Evolutionary conservation across 2,113 vertebrate species (phyloP).

Genomic region (Rattus norvegicus): DNA sequence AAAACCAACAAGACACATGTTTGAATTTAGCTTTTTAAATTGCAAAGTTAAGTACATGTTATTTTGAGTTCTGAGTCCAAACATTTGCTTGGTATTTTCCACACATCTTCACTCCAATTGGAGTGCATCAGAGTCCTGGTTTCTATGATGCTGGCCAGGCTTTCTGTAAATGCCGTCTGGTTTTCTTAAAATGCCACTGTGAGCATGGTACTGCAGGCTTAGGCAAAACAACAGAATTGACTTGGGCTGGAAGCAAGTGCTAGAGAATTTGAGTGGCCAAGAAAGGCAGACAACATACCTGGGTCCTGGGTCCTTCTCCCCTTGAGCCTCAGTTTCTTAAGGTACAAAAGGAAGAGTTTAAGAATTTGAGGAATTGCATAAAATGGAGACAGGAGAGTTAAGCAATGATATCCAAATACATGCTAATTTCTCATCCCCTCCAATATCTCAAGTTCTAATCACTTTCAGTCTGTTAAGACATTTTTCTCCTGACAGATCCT

Average conservation of each 20-base stretch:
- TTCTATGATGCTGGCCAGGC: slow-evolving; percentile 67
- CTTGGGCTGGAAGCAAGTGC: neutral
- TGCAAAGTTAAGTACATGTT: slow-evolving; percentile 79
- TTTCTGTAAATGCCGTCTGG: slow-evolving; percentile 69
- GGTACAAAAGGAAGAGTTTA: neutral
- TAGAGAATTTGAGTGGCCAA: neutral
- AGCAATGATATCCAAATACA: slow-evolving; percentile 12
- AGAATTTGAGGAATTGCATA: neutral
- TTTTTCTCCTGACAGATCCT: neutral
- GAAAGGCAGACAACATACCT: neutral
- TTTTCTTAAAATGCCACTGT: slow-evolving; percentile 72
- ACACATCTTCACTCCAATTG: slow-evolving; percentile 77
- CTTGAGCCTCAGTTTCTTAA: neutral
- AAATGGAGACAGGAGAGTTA: neutral
- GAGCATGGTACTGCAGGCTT: slow-evolving; percentile 48
- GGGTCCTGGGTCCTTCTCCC: neutral
- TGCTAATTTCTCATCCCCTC: neutral
- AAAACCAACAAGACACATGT: slow-evolving; percentile 80
- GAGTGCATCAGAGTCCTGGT: slow-evolving; percentile 71
- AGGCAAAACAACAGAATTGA: slow-evolving; percentile 48
- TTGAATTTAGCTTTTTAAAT: slow-evolving; percentile 79
- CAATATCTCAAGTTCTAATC: neutral
- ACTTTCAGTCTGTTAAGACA: neutral
- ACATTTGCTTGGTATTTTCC: slow-evolving; percentile 82
- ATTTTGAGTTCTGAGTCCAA: slow-evolving; percentile 78